These are phyloP conservation scores for Upupa epops DNA, from an alignment of 2,113 vertebrate genomes.

Conservation along the genomic window DNA sequence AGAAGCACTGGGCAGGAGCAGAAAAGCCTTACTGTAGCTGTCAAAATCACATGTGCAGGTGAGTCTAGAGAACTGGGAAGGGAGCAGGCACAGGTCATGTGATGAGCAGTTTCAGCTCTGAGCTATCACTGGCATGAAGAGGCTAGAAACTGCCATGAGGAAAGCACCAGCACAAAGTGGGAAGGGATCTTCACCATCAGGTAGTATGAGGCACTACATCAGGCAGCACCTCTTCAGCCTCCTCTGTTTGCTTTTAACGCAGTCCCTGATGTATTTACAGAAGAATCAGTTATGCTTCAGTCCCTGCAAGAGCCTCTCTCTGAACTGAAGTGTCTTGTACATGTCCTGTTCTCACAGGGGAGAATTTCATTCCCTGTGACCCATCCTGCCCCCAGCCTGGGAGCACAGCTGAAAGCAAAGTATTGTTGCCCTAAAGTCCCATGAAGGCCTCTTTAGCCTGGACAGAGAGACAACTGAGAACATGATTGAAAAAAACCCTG, in stretches of 20 bases:
- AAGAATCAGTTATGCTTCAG: not conserved
- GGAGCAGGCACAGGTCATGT: fast-evolving
- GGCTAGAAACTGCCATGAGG: not conserved
- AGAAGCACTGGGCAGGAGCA: not conserved
- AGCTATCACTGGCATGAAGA: not conserved
- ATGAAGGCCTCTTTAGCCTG: not conserved
- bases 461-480: not conserved
- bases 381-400: not conserved
- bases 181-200: not conserved
- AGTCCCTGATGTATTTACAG: not conserved
- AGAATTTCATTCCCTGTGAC: not conserved
- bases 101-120: not conserved
- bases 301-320: not conserved
- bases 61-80: not conserved
- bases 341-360: not conserved
- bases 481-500: not conserved
- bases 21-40: not conserved
- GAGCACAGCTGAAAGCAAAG: not conserved
- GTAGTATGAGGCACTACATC: not conserved
- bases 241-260: not conserved
- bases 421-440: not conserved
- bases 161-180: not conserved
- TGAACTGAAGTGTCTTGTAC: not conserved
- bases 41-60: not conserved
- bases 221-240: not conserved